phyloP scores from a whole-genome alignment of 2,888 invertebrate genomes.

The Boloria euphrosyne region DNA sequence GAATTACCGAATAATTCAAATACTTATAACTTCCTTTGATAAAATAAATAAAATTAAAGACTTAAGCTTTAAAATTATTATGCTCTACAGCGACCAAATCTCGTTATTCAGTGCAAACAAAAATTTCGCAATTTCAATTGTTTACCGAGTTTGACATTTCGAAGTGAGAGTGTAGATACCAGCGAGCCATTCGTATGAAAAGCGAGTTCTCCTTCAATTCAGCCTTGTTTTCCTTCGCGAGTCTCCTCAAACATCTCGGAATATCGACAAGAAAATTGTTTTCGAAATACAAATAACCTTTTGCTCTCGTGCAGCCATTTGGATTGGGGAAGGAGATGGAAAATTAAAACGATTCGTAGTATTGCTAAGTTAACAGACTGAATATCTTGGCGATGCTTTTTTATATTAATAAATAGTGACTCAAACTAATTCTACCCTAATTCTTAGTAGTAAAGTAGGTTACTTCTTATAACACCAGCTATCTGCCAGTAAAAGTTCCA shows the following conservation, averaged over 20 bases:
- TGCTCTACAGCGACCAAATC: neutral
- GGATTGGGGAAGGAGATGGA: neutral
- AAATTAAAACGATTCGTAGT: too few relatives aligned
- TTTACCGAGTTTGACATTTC: constrained; percentile 26
- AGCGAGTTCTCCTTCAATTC: constrained; percentile 24
- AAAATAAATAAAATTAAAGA: neutral
- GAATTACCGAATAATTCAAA: too few relatives aligned
- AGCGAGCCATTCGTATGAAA: constrained; percentile 23
- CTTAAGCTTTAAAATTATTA: neutral
- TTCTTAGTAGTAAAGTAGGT: too few relatives aligned
- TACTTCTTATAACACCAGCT: too few relatives aligned
- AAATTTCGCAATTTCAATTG: constrained; percentile 17
- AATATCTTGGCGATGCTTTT: too few relatives aligned
- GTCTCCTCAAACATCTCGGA: constrained; percentile 20
- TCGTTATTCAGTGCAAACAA: constrained; percentile 4
- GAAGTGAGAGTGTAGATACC: constrained; percentile 20
- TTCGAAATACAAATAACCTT: constrained; percentile 17
- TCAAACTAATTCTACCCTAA: too few relatives aligned
- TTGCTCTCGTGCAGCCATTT: neutral
- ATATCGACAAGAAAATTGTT: constrained; percentile 19
- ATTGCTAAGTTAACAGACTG: too few relatives aligned
- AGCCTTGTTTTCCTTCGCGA: constrained; percentile 26
- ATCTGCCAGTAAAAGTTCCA: too few relatives aligned
- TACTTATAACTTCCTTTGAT: too few relatives aligned
- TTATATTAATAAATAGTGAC: too few relatives aligned